Evolutionary conservation across 2,113 vertebrate genomes (phyloP), one percentile per base, ranked within the genome.

Genomic region (Percopsis transmontana): DNA sequence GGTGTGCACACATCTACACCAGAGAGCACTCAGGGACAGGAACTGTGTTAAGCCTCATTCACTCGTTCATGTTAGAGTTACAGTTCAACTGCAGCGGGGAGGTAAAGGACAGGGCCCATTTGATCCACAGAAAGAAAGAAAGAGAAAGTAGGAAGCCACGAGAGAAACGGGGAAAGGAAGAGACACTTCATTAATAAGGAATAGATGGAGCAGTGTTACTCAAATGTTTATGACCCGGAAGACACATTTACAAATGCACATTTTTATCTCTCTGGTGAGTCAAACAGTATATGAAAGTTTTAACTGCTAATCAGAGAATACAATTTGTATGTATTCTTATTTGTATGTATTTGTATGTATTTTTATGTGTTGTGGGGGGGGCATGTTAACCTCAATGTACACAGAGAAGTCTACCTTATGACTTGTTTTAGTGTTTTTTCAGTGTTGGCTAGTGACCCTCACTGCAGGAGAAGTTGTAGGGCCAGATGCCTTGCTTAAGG

Each of bases 61-160:
- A 48, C 73, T 76, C 70, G 66, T 55, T 79, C 19, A 56, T 71
- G 73, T 77, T 53, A 54, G 13, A 60, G 42, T 59, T 66, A 64
- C 60, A 62, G 68, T 58, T 80, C 58, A 64, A 68, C 69, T 83
- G 11, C 68, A 77, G 80, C 75, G 77, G 74, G 2, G 59, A 82
- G 76, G 70, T 74, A 39, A 71, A 77, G 62, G 74, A 82, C 60
- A 63, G 55, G 74, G 42, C n/a, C 68, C 82, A 68, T 87, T 84
- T 86, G 68, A 76, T 73, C 70, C 74, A 65, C 9, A 44, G 39
- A 62, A 27, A 13, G 24, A 62, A 20, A 42, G 41, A 6, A 9
- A 44, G 14, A 23, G 14, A 76, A 75, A 71, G 59, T 45, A 41
- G 44, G 63, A 58, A 73, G 76, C 54, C n/a, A 0, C 57, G 77